Conservation (phyloP, 2,797 vertebrate genomes). For the Phaenicophaeus curvirostris region DNA sequence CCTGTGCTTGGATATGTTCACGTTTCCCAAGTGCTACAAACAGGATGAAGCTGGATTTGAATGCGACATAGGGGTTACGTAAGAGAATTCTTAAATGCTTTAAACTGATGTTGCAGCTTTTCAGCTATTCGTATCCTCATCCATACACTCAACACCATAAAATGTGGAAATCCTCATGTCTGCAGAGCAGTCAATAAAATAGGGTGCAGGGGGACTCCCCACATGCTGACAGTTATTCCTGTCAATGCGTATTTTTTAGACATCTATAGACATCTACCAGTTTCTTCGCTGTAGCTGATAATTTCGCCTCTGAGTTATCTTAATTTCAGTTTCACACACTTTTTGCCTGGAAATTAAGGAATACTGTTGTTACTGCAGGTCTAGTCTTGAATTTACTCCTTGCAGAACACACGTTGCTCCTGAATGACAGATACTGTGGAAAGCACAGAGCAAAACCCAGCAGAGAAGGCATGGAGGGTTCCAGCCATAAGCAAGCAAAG, state of each 20-base stretch:
- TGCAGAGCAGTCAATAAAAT: background rate
- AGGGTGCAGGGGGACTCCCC: background rate
- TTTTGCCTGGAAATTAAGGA: background rate
- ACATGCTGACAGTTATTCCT: background rate
- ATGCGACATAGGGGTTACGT: background rate
- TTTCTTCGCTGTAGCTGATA: background rate
- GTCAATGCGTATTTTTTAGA: background rate
- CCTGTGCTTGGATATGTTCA: background rate
- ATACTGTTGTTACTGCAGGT: background rate
- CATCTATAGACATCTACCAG: background rate
- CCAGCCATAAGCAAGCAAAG: conserved; percentile 57
- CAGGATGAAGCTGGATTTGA: background rate
- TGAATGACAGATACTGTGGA: background rate
- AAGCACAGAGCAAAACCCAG: background rate
- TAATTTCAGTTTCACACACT: background rate
- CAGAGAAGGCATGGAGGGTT: background rate
- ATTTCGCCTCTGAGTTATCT: background rate
- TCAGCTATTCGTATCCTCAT: background rate
- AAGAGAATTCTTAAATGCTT: background rate
- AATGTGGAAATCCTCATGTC: background rate
- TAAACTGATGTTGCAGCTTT: background rate
- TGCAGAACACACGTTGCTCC: background rate
- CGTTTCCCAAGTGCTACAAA: background rate
- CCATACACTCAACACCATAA: background rate
- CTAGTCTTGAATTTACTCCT: background rate